Percentiles rank a stretch among this genome's conserved stretches.
These are phyloP conservation scores for Choreutis nemorana DNA, from an alignment of 2,888 invertebrate genomes.

Conservation along the genomic window DNA sequence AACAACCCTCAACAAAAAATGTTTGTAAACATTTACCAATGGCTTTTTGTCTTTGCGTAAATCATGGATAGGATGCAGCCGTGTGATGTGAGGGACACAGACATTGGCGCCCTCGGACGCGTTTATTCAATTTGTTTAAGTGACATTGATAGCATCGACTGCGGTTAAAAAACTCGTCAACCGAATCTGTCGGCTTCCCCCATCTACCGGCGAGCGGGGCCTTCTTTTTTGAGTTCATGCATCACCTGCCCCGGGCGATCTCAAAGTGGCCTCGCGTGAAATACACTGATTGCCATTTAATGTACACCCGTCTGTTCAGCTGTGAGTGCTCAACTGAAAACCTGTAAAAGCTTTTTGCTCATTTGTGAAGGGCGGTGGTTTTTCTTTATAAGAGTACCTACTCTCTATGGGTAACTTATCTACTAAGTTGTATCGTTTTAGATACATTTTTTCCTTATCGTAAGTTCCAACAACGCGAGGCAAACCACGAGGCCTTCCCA, in stretches of 20 bases:
- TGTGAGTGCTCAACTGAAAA: too few species aligned
- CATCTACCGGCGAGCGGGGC: constrained; percentile 24
- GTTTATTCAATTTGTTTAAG: constrained; percentile 64
- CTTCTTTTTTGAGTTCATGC: constrained; percentile 50
- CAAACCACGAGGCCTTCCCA: too few species aligned
- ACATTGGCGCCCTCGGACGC: constrained; percentile 40
- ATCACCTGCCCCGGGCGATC: constrained; percentile 40
- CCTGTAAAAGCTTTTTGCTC: constrained; percentile 15
- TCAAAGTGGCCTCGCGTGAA: constrained; percentile 36
- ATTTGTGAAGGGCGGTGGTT: background rate
- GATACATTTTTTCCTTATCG: too few species aligned
- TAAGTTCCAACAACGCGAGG: too few species aligned
- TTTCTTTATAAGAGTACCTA: too few species aligned
- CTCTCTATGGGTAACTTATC: too few species aligned
- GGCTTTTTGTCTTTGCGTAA: too few species aligned
- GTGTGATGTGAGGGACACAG: constrained; percentile 10
- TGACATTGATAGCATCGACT: constrained; percentile 60
- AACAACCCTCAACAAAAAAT: too few species aligned
- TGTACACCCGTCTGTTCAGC: constrained; percentile 29
- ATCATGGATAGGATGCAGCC: background rate
- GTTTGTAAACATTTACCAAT: too few species aligned
- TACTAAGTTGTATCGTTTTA: too few species aligned
- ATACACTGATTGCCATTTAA: constrained; percentile 53
- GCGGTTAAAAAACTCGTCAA: constrained; percentile 58
- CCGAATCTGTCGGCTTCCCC: constrained; percentile 44